These are phyloP conservation scores for Thymelicus sylvestris DNA, from an alignment of 2,888 invertebrate species.

Conservation along the genomic window DNA sequence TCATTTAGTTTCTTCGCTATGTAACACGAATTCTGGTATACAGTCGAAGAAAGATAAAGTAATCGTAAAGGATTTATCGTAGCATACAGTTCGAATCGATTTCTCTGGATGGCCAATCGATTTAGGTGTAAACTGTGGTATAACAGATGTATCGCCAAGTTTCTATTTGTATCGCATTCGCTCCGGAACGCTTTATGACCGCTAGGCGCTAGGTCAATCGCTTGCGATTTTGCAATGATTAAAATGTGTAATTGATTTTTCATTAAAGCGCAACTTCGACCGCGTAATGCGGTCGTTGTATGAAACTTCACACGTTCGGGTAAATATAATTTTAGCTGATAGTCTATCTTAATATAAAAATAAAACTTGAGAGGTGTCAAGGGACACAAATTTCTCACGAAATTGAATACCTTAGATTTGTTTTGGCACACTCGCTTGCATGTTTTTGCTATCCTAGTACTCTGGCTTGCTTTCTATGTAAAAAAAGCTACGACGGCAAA, in stretches of 20 bases:
- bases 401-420: no score
- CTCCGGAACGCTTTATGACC: conserved; percentile 66
- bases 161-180: conserved; percentile 79
- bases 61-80: conserved; percentile 73
- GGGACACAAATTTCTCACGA: no score
- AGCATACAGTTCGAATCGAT: conserved; percentile 71
- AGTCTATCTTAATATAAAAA: no score
- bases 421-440: no score
- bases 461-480: no score
- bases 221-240: conserved; percentile 27
- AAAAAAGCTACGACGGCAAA: no score
- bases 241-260: conserved; percentile 35
- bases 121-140: conserved; percentile 79
- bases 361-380: no score
- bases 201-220: conserved; percentile 41
- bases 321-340: no score
- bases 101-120: conserved; percentile 80
- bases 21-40: background rate
- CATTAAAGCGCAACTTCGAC: conserved; percentile 10
- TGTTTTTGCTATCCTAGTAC: no score
- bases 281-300: conserved; percentile 5
- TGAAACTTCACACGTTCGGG: background rate
- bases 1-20: background rate
- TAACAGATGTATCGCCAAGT: conserved; percentile 60
- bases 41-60: conserved; percentile 57